These are phyloP conservation scores for Cosmia pyralina DNA, from an alignment of 2,888 invertebrate species.

Conservation along the genomic window DNA sequence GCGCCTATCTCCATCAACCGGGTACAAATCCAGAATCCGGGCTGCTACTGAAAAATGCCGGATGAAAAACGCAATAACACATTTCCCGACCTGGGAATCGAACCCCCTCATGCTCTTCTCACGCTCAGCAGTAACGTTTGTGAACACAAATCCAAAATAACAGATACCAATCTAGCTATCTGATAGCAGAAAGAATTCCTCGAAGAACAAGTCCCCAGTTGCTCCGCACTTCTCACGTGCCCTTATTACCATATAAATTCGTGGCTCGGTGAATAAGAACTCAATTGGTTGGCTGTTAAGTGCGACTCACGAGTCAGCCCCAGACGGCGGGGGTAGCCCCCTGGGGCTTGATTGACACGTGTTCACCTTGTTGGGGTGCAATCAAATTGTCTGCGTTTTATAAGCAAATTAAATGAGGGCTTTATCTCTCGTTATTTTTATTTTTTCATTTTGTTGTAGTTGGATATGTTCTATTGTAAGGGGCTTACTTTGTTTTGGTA, in stretches of 20 bases:
- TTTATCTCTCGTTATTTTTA: slow-evolving; percentile 49
- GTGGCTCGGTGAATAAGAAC: slow-evolving; percentile 84
- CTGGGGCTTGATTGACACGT: slow-evolving; percentile 76
- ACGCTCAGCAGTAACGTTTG: not conserved
- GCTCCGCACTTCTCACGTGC: slow-evolving; percentile 59
- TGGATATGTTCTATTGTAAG: slow-evolving; percentile 26
- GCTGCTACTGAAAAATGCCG: not conserved
- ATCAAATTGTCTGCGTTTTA: slow-evolving; percentile 67
- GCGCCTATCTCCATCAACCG: not conserved
- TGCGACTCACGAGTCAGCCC: slow-evolving; percentile 56
- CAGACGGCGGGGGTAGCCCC: slow-evolving; percentile 61
- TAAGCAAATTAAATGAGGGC: slow-evolving; percentile 64
- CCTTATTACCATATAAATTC: slow-evolving; percentile 83
- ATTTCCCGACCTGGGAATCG: not conserved
- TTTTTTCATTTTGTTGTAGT: slow-evolving; percentile 46
- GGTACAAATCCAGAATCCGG: not conserved
- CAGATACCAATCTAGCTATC: not conserved
- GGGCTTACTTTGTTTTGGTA: not conserved
- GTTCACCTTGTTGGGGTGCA: slow-evolving; percentile 74
- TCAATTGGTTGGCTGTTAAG: slow-evolving; percentile 83
- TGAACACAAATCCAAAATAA: not conserved
- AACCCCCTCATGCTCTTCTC: not conserved
- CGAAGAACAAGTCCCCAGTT: slow-evolving; percentile 64
- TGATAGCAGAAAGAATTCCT: slow-evolving; percentile 20
- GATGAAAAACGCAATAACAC: not conserved